Conservation (phyloP, 37 sponge, comb jelly and placozoan genomes). For the Petrosia ficiformis region DNA sequence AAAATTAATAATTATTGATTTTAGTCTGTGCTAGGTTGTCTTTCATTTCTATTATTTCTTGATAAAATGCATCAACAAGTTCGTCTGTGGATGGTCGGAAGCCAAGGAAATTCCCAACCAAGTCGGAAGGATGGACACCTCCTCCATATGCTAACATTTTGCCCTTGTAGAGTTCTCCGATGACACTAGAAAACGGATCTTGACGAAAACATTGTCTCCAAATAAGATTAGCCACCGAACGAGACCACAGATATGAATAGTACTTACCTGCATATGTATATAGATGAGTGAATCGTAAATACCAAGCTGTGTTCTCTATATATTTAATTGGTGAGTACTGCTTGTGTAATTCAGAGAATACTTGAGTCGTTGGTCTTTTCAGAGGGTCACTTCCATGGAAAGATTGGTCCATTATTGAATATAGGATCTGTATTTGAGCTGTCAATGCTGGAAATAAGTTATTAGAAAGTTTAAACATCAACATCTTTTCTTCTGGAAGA, state of each 20-base stretch:
- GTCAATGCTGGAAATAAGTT: conserved; percentile 58
- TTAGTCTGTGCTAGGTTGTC: too few species aligned
- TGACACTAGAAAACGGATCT: conserved; percentile 72
- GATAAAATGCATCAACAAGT: conserved; percentile 48
- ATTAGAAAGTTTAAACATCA: conserved; percentile 8
- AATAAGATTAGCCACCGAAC: conserved; percentile 80
- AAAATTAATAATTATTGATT: too few species aligned
- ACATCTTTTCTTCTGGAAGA: conserved; percentile 16
- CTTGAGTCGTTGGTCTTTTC: background rate
- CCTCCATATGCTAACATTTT: conserved; percentile 70
- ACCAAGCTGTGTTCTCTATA: conserved; percentile 47
- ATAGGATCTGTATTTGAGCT: conserved; percentile 61
- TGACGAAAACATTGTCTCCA: conserved; percentile 74
- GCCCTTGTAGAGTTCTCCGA: conserved; percentile 44
- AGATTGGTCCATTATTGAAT: conserved; percentile 68
- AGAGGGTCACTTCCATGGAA: conserved; percentile 48
- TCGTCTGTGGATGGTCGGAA: conserved; percentile 64
- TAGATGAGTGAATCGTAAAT: conserved; percentile 83
- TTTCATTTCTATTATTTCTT: conserved; percentile 8
- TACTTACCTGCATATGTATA: conserved; percentile 83
- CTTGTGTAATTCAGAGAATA: conserved; percentile 34
- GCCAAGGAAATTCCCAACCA: conserved; percentile 69
- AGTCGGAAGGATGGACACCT: conserved; percentile 35
- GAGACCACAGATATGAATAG: conserved; percentile 91
- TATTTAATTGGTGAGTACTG: conserved; percentile 33